Base-by-base conservation (phyloP, 2,888 invertebrate species). In the Zonitis immaculata region DNA sequence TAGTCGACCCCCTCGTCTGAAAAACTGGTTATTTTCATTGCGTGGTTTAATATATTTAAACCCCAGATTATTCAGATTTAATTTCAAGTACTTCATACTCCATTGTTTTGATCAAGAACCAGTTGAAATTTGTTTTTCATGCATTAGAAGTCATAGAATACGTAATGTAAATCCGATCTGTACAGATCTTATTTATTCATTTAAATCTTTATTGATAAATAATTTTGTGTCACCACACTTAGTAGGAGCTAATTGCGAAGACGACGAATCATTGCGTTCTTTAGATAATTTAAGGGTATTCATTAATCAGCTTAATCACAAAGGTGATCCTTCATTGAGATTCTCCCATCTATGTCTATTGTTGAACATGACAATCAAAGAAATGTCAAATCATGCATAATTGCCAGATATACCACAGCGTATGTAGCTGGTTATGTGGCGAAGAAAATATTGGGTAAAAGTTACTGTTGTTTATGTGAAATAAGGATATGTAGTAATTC, bases 81-180 rank as follows among this genome's bases (percentile, higher is more conserved):
- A n/a, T n/a, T n/a, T n/a, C 27, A 6, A 25, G 25, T 25, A 5
- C 25, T 25, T 25, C 6, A 6, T 25, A 25, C 3, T 25, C 25
- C n/a, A n/a, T n/a, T n/a, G n/a, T n/a, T 57, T 59, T 20, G 57
- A 61, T 46, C 59, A 57, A 44, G 59, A 59, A 35, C 52, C 59
- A 1, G 12, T 60, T 6, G 58, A 54, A 54, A 62, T 57, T 43
- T 59, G 47, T 35, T 58, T 62, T 51, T 42, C 46, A 8, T 44
- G 35, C 18, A 46, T 62, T 20, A 47, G 60, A 44, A 55, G 56
- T 26, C 53, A 57, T 28, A 56, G 56, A 14, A 39, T 48, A 11
- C 43, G 51, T 42, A 57, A 59, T 57, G 46, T 20, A 7, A 60
- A 59, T 45, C 60, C 57, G 3, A 59, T 56, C 9, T 59, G 51